Evolutionary conservation across 2,888 invertebrate genomes (phyloP).

Genomic region (Cryptus viduatorius): DNA sequence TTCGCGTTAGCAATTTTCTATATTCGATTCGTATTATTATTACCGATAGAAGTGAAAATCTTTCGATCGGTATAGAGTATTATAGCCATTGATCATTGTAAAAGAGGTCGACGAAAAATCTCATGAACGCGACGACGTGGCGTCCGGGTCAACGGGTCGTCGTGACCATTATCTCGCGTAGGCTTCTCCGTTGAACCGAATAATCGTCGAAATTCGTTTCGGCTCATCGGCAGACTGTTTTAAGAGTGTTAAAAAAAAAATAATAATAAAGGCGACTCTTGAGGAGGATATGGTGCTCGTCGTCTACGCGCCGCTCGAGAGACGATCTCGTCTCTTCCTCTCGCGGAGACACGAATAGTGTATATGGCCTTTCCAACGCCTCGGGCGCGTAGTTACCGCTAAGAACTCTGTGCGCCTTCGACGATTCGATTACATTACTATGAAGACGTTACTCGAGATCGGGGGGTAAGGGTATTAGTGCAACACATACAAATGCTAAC

Average conservation of each 20-base stretch:
- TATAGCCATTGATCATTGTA: constrained; percentile 31
- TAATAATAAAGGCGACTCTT: not conserved
- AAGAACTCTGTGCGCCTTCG: constrained; percentile 52
- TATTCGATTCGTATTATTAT: constrained; percentile 37
- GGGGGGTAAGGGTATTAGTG: constrained; percentile 49
- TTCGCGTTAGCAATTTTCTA: constrained; percentile 41
- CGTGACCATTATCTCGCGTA: constrained; percentile 64
- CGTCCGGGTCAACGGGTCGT: constrained; percentile 68
- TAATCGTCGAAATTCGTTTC: constrained; percentile 55
- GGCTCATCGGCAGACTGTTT: constrained; percentile 43
- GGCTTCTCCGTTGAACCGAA: constrained; percentile 38
- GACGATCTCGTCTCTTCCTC: constrained; percentile 15
- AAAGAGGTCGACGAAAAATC: constrained; percentile 40
- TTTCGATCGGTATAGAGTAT: constrained; percentile 7
- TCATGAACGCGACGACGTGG: not conserved
- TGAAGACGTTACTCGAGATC: constrained; percentile 65
- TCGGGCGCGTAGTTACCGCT: constrained; percentile 56
- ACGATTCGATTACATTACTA: constrained; percentile 65
- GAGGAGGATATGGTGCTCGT: not conserved
- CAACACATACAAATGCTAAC: constrained; percentile 20
- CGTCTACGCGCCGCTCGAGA: not conserved
- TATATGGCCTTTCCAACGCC: constrained; percentile 60
- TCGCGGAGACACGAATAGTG: constrained; percentile 53
- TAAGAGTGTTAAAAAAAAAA: constrained; percentile 51
- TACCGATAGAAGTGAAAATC: constrained; percentile 61